Percentiles rank a stretch among this genome's conserved stretches.
phyloP scores from a whole-genome alignment of 2,113 vertebrate species.

The Mungos mungo region DNA sequence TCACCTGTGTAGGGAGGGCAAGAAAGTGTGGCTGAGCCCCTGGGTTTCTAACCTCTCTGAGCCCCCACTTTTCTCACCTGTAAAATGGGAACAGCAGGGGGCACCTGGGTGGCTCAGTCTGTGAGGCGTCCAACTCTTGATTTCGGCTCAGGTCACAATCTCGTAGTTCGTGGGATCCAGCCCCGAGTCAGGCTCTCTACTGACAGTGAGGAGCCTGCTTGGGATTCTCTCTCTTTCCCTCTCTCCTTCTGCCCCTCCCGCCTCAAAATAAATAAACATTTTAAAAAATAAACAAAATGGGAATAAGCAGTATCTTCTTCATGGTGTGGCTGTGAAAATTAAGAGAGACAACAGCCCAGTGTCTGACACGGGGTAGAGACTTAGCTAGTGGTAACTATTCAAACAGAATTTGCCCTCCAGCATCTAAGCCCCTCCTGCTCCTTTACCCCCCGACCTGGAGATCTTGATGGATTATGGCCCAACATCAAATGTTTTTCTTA shows the following conservation, averaged over 20 bases:
- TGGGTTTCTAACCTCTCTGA: background rate
- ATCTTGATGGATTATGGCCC: accelerated
- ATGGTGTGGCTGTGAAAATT: background rate
- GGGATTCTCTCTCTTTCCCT: too few relatives aligned
- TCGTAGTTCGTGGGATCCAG: too few relatives aligned
- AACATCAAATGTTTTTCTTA: background rate
- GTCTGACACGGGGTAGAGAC: accelerated
- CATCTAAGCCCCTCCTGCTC: background rate
- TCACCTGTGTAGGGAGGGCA: background rate
- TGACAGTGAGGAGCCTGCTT: too few relatives aligned
- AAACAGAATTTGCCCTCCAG: background rate
- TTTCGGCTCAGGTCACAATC: too few relatives aligned
- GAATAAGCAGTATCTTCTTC: background rate
- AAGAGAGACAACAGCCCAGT: background rate
- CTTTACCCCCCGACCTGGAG: background rate
- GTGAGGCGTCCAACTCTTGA: too few relatives aligned
- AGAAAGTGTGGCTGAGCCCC: background rate
- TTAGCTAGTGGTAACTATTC: too few relatives aligned
- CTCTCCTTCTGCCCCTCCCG: too few relatives aligned
- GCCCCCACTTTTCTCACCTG: background rate
- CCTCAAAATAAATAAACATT: too few relatives aligned
- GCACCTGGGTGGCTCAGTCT: too few relatives aligned
- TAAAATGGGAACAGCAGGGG: background rate
- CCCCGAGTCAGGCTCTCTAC: too few relatives aligned
- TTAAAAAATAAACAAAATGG: background rate